phyloP scores from a whole-genome alignment of 2,113 vertebrate species.

The Ceuthmochares aereus region DNA sequence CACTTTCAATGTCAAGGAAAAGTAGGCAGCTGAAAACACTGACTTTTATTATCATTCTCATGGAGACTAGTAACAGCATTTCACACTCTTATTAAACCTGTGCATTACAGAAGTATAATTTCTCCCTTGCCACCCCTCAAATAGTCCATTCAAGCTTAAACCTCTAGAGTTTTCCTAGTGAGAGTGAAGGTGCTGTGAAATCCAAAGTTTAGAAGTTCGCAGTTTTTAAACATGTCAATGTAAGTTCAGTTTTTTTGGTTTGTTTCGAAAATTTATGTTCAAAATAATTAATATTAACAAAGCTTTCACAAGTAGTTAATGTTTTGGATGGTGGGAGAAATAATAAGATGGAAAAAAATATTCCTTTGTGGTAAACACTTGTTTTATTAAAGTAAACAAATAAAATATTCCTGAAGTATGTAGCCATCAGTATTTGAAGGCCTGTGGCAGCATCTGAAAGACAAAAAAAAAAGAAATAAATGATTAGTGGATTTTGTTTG shows the following conservation, averaged over 20 bases:
- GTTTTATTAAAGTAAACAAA: constrained; percentile 57
- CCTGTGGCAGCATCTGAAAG: constrained; percentile 60
- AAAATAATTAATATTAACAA: background rate
- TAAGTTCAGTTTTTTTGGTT: background rate
- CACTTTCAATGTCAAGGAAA: background rate
- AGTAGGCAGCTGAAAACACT: background rate
- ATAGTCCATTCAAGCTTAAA: background rate
- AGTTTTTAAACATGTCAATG: background rate
- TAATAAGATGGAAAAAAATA: background rate
- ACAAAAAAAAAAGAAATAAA: constrained; percentile 67
- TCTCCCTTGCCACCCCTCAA: background rate
- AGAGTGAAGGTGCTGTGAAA: background rate
- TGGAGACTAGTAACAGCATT: background rate
- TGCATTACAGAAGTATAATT: background rate
- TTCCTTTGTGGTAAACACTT: constrained; percentile 32
- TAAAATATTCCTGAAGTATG: constrained; percentile 59
- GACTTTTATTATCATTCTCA: background rate
- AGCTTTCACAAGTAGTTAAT: background rate
- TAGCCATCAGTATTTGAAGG: constrained; percentile 59
- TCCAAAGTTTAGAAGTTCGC: background rate
- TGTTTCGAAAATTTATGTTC: background rate
- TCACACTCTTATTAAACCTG: background rate
- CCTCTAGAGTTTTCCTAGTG: background rate
- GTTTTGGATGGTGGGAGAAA: background rate
- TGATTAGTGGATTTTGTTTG: constrained; percentile 71